phyloP scores from a whole-genome alignment of 2,113 vertebrate species.

The Sylvicapra grimmia region DNA sequence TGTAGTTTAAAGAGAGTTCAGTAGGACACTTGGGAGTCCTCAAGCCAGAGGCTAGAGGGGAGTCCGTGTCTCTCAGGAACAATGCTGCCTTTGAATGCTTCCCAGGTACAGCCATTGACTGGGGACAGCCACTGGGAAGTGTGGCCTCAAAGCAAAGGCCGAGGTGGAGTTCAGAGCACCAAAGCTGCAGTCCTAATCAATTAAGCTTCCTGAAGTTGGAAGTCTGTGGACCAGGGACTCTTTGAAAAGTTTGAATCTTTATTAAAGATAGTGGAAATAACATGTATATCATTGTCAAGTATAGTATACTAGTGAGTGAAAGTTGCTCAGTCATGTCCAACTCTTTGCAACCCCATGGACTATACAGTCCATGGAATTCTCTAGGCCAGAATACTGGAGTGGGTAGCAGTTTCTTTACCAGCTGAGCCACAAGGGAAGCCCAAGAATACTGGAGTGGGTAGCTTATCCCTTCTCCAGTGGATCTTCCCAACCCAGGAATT shows the following conservation, averaged over 20 bases:
- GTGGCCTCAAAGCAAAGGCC: neutral
- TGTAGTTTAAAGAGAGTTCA: neutral
- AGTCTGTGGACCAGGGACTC: neutral
- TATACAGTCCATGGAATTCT: neutral
- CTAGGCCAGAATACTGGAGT: neutral
- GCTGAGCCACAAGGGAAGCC: neutral
- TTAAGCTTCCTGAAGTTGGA: neutral
- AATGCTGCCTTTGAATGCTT: neutral
- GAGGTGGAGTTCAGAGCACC: neutral
- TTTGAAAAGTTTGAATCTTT: neutral
- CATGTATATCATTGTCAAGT: neutral
- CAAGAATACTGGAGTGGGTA: neutral
- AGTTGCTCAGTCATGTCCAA: neutral
- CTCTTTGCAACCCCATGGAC: neutral
- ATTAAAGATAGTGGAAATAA: neutral
- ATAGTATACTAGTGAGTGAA: neutral
- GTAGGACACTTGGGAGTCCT: neutral
- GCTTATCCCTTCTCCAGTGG: neutral
- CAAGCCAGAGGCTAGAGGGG: neutral
- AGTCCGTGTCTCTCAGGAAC: neutral
- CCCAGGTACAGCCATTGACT: neutral
- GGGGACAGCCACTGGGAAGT: neutral
- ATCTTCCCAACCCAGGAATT: neutral
- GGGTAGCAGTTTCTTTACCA: neutral
- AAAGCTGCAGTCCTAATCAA: neutral